Conservation (phyloP, 2,113 vertebrate species). For the Myrmophylax atrothorax region DNA sequence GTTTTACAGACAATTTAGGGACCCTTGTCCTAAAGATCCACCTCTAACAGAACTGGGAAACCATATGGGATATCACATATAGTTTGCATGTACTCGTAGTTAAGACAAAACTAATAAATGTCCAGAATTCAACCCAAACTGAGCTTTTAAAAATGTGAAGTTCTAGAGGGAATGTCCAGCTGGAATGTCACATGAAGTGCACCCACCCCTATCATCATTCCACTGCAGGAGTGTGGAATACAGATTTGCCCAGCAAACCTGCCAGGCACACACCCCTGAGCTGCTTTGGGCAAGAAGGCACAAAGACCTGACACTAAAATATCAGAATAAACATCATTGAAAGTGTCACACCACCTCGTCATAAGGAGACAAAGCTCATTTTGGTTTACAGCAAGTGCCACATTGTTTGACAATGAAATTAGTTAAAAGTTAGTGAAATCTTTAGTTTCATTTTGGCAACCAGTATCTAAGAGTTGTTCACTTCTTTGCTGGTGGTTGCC, state of each 20-base stretch:
- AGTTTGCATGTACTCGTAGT: accelerated
- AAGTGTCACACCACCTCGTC: neutral
- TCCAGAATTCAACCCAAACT: neutral
- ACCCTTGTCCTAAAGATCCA: neutral
- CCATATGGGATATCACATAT: accelerated
- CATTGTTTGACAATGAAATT: neutral
- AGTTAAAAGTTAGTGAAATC: neutral
- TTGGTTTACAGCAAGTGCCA: neutral
- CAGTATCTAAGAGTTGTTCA: neutral
- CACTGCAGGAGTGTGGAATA: neutral
- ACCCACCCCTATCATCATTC: neutral
- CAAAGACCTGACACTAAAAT: neutral
- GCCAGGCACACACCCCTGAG: neutral
- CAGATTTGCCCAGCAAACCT: neutral
- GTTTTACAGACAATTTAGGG: neutral
- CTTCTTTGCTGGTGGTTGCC: neutral
- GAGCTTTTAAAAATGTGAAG: neutral
- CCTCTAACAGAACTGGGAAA: neutral
- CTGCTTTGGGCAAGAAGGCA: neutral
- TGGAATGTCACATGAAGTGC: neutral
- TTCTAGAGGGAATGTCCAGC: neutral
- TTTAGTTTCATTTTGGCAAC: neutral
- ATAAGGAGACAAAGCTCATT: neutral
- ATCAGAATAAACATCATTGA: neutral
- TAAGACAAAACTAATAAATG: neutral